Evolutionary conservation across 2,113 vertebrate genomes (phyloP).

Genomic region (Oophaga pumilio): DNA sequence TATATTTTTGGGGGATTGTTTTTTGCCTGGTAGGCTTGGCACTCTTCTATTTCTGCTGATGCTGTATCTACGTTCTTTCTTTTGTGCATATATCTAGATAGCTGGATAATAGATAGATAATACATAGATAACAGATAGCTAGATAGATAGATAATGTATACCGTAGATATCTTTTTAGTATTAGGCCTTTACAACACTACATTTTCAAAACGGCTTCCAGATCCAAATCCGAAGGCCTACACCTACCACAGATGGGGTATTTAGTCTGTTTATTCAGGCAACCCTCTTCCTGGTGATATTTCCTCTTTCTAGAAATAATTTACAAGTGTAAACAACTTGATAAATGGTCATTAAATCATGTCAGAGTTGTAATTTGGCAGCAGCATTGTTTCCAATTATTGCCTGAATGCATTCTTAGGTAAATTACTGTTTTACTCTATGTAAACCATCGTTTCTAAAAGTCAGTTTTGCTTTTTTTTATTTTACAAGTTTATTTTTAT

Average conservation of each 20-base stretch:
- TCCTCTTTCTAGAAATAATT: background rate
- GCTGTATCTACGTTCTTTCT: too few species aligned
- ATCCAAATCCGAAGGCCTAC: conserved; percentile 9
- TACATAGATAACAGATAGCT: too few species aligned
- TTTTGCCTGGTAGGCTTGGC: too few species aligned
- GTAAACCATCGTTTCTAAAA: background rate
- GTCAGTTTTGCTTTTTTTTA: background rate
- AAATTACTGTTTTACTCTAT: background rate
- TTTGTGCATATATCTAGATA: too few species aligned
- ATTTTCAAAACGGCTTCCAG: background rate
- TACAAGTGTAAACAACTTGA: conserved; percentile 7
- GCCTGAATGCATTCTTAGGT: background rate
- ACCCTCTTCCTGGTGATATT: conserved; percentile 11
- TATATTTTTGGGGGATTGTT: too few species aligned
- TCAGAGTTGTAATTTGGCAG: background rate
- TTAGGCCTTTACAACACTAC: background rate
- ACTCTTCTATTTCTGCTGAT: too few species aligned
- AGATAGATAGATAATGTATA: too few species aligned
- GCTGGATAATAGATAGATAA: too few species aligned
- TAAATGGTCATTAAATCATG: conserved; percentile 1
- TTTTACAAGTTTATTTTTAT: background rate
- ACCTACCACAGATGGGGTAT: background rate
- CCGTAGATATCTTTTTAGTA: background rate
- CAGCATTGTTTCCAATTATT: background rate
- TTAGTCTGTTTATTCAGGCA: background rate